Conservation (phyloP, 2,888 invertebrate species). For the Lepidochitona cinerea region DNA sequence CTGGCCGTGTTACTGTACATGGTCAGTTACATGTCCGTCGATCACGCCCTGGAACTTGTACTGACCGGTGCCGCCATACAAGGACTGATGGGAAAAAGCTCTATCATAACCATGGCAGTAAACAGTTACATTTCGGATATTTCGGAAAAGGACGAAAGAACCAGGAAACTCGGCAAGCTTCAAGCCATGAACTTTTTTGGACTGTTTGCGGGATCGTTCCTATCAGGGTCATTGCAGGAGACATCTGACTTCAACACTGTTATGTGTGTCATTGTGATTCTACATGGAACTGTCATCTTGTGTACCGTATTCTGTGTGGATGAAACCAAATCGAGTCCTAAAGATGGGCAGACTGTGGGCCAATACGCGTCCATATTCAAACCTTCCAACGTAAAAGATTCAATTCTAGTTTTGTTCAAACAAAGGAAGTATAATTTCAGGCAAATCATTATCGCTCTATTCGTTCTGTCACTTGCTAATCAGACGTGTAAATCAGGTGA, state of each 20-base stretch:
- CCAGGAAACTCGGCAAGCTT: conserved; percentile 60
- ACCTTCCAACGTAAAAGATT: conserved; percentile 49
- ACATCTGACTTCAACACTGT: conserved; percentile 46
- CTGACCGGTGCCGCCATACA: conserved; percentile 60
- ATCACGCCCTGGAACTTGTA: conserved; percentile 50
- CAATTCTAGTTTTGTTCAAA: conserved; percentile 47
- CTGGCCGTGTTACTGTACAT: conserved; percentile 64
- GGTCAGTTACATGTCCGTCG: conserved; percentile 38
- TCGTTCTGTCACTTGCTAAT: conserved; percentile 52
- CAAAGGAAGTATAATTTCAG: conserved; percentile 41
- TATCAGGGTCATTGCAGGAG: conserved; percentile 60
- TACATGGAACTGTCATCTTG: conserved; percentile 56
- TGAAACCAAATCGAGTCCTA: conserved; percentile 44
- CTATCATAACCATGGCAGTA: conserved; percentile 70
- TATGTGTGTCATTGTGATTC: conserved; percentile 52
- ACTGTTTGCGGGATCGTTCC: conserved; percentile 63
- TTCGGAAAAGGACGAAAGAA: conserved; percentile 58
- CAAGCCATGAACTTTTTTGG: conserved; percentile 70
- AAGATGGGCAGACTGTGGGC: conserved; percentile 11
- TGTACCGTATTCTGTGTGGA: conserved; percentile 51
- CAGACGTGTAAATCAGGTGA: conserved; percentile 67
- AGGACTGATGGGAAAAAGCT: conserved; percentile 68
- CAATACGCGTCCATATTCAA: conserved; percentile 28
- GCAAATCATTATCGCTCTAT: conserved; percentile 49
- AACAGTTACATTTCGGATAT: conserved; percentile 69